phyloP scores from a whole-genome alignment of 1,140 invertebrate genomes.

The Trinorchestia longiramus region DNA sequence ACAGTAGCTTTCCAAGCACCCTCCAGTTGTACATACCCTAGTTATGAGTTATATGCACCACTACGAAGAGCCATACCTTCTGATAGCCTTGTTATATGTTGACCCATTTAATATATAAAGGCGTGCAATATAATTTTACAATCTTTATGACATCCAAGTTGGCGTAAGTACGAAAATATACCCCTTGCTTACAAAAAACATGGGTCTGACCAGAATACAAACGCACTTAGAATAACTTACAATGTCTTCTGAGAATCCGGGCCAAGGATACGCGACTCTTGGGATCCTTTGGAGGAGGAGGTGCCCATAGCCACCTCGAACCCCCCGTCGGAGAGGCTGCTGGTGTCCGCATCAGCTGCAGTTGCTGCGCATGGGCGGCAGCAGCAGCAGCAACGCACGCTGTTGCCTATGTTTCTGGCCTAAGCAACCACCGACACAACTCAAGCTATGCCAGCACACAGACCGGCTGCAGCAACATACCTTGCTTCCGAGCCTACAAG shows the following conservation, averaged over 20 bases:
- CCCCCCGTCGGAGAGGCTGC: constrained; percentile 47
- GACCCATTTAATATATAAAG: too few relatives aligned
- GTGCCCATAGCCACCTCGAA: constrained; percentile 36
- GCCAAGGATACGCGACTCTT: not conserved
- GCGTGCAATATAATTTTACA: too few relatives aligned
- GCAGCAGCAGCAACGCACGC: constrained; percentile 34
- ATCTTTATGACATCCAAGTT: too few relatives aligned
- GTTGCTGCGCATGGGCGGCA: not conserved
- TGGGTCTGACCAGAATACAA: too few relatives aligned
- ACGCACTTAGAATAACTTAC: not conserved
- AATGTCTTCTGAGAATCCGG: not conserved
- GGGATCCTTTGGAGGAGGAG: constrained; percentile 36
- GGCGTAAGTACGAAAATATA: too few relatives aligned
- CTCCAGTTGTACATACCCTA: too few relatives aligned
- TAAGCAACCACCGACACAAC: not conserved
- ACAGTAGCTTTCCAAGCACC: too few relatives aligned
- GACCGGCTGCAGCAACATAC: not conserved
- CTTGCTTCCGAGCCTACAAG: not conserved
- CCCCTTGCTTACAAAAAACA: not conserved
- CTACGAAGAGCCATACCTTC: too few relatives aligned
- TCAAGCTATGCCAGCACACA: not conserved
- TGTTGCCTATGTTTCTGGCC: constrained; percentile 44
- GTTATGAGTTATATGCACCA: too few relatives aligned
- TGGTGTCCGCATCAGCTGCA: constrained; percentile 42
- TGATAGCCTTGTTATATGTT: too few relatives aligned